Evolutionary conservation across 2,797 vertebrate genomes (phyloP), one percentile per base, ranked within the genome.

Genomic region (Rhinichthys osculus): DNA sequence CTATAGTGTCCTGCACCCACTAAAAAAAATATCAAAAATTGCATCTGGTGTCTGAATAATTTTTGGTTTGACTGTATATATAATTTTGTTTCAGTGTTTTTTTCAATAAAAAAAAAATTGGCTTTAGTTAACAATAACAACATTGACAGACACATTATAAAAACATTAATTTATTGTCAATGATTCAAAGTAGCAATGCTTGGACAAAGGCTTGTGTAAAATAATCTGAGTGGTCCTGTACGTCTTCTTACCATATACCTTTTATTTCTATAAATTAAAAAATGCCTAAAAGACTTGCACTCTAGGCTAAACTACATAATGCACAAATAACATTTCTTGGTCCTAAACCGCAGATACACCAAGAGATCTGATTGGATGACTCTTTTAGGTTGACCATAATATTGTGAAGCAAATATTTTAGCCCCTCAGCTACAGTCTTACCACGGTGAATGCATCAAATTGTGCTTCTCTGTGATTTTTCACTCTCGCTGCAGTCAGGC

Each of bases 391-490:
- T 50, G 50, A 71, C 59, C 78, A 69, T 74, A 71, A 83, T 87
- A 69, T 35, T 7, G 7, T 9, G 62, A 50, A 30, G 27, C 17
- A 70, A 79, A 35, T 21, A 16, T 44, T 83, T 57, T 35, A 5
- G 47, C 74, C 78, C 50, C 72, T 79, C 17, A 52, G 47, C 79
- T 79, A 59, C 64, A 73, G 38, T n/a, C 72, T 85, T 59, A 70
- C 35, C n/a, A 50, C 17, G 8, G 47, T 23, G 85, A 82, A 88
- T 83, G 85, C 42, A 79, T 80, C 80, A 88, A 82, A 72, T 71
- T 73, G 72, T 74, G 77, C 57, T 54, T 73, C 80, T 66, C 69
- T 40, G 76, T 50, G 81, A 88, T 57, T 78, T 71, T 84, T 35
- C 21, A 35, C 62, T 84, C 79, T 59, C 6, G 11, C 79, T 88